These are phyloP conservation scores for Aphelenchoides bicaudatus DNA, from an alignment of 2,888 invertebrate genomes.

Conservation along the genomic window DNA sequence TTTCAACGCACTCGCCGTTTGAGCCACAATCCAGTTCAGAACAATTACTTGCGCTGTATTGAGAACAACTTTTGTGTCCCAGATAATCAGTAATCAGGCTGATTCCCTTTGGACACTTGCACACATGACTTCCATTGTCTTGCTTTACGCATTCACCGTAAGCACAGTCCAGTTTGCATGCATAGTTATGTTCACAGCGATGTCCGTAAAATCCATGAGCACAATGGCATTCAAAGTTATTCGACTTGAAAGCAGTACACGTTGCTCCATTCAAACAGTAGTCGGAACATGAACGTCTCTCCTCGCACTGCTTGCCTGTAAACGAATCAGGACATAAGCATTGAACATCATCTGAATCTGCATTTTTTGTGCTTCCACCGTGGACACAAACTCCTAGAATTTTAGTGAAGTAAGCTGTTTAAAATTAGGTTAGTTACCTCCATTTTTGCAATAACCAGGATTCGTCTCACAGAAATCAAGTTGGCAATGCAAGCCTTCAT, in stretches of 20 bases:
- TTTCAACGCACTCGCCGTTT: no score
- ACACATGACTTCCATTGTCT: not conserved
- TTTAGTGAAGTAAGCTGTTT: not conserved
- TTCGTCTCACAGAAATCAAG: conserved; percentile 44
- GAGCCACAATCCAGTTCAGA: no score
- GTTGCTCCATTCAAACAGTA: not conserved
- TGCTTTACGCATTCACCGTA: not conserved
- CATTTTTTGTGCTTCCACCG: not conserved
- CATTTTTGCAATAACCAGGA: conserved; percentile 20
- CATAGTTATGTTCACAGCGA: not conserved
- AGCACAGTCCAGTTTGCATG: not conserved
- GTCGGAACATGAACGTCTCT: not conserved
- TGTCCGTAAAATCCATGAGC: not conserved
- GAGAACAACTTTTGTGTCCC: no score
- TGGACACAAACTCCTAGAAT: conserved; percentile 7
- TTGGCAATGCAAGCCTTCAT: conserved; percentile 67
- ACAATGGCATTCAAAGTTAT: not conserved
- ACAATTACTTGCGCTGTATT: no score
- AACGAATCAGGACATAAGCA: conserved; percentile 1
- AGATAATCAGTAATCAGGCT: not conserved
- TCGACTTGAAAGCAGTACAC: not conserved
- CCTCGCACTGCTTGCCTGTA: not conserved
- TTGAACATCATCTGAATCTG: not conserved
- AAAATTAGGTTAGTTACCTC: not conserved
- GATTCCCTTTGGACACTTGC: not conserved